Conservation (phyloP, 2,888 invertebrate species). For the Hipparchia semele region DNA sequence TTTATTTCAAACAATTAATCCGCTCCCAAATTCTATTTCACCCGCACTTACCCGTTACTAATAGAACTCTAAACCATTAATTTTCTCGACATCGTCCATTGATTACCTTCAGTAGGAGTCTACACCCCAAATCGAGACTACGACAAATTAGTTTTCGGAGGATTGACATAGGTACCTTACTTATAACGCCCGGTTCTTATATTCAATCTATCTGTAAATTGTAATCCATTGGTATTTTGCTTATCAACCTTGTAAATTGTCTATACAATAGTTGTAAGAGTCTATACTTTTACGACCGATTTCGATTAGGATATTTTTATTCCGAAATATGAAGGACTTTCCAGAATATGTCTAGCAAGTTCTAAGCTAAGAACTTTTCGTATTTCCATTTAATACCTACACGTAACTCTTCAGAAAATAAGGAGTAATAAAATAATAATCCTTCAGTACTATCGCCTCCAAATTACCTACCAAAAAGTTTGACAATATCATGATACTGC, state of each 20-base stretch:
- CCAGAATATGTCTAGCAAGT: no score
- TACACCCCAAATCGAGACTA: slow-evolving; percentile 20
- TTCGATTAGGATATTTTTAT: no score
- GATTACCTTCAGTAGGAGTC: slow-evolving; percentile 24
- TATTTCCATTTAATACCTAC: no score
- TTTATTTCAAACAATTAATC: not conserved
- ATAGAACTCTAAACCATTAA: slow-evolving; percentile 10
- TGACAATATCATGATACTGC: slow-evolving; percentile 15
- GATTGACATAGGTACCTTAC: slow-evolving; percentile 4
- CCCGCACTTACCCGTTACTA: slow-evolving; percentile 1
- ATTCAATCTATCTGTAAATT: not conserved
- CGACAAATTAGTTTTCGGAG: slow-evolving; percentile 30
- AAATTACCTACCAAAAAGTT: not conserved
- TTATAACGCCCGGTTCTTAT: slow-evolving; percentile 6
- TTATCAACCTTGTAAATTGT: no score
- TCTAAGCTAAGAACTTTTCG: no score
- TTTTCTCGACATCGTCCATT: slow-evolving; percentile 22
- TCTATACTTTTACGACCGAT: no score
- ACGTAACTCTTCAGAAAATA: no score
- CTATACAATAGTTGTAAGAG: no score
- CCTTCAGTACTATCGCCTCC: not conserved
- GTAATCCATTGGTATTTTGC: no score
- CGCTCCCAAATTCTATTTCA: not conserved
- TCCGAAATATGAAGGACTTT: no score
- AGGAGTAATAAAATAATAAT: no score